Evolutionary conservation across 2,113 vertebrate species (phyloP).

Genomic region (Coryphaenoides rupestris): DNA sequence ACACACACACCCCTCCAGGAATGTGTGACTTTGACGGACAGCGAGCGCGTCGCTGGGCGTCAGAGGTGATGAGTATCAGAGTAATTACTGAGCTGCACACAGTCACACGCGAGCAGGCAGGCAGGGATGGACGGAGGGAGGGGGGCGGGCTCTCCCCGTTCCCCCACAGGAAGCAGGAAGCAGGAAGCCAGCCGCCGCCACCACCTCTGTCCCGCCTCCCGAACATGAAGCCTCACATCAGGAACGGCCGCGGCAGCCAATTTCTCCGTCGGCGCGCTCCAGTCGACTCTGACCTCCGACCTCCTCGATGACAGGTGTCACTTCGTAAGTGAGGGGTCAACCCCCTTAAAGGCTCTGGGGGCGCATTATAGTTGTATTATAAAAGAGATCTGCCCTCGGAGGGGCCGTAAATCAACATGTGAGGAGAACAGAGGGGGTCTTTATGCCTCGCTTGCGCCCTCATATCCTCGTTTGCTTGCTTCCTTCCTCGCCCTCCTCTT

Average conservation of each 20-base stretch:
- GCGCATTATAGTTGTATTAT: not conserved
- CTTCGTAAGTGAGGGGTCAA: slow-evolving; percentile 22
- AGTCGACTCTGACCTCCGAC: slow-evolving; percentile 54
- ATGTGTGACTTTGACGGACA: slow-evolving; percentile 54
- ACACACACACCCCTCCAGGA: slow-evolving; percentile 39
- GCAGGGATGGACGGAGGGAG: too few species aligned
- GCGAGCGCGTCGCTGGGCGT: slow-evolving; percentile 34
- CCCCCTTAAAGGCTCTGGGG: slow-evolving; percentile 25
- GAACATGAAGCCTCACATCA: slow-evolving; percentile 42
- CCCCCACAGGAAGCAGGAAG: slow-evolving; percentile 30
- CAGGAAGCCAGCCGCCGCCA: not conserved
- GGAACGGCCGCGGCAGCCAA: slow-evolving; percentile 42
- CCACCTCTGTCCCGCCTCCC: slow-evolving; percentile 3
- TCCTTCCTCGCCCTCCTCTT: too few species aligned
- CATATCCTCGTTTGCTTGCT: too few species aligned
- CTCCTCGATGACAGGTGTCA: slow-evolving; percentile 35
- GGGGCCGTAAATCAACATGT: slow-evolving; percentile 12
- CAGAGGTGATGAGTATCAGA: slow-evolving; percentile 33
- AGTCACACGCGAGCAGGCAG: slow-evolving; percentile 39
- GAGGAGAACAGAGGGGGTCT: slow-evolving; percentile 16
- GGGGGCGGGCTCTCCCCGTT: too few species aligned
- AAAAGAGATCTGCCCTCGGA: slow-evolving; percentile 2
- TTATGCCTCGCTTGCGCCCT: too few species aligned
- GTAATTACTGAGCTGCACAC: slow-evolving; percentile 61
- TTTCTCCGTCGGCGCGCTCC: slow-evolving; percentile 47